Percentiles rank a stretch among this genome's conserved stretches.
Conservation (phyloP, 2,888 invertebrate species). For the Anticlea derivata region DNA sequence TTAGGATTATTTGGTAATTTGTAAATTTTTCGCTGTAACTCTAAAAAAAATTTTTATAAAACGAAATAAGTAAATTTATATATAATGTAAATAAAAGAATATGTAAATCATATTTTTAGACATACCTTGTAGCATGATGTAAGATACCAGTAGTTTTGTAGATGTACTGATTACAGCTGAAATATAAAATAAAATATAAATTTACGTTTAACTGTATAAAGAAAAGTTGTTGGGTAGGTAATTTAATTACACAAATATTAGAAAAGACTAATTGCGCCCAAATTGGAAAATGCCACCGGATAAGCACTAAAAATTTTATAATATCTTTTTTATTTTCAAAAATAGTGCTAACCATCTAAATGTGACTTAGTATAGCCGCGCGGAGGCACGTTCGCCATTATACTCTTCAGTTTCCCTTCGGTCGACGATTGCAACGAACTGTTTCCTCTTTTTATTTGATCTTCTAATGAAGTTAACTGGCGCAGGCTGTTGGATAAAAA, state of each 20-base stretch:
- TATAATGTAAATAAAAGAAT: neutral
- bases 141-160: slow-evolving; percentile 56
- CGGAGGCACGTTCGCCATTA: slow-evolving; percentile 54
- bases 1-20: no score
- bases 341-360: slow-evolving; percentile 49
- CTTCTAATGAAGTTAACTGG: slow-evolving; percentile 55
- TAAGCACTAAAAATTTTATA: no score
- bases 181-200: slow-evolving; percentile 30
- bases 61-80: no score
- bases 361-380: slow-evolving; percentile 44
- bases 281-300: no score
- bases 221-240: no score
- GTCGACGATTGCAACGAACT: slow-evolving; percentile 43
- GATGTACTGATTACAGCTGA: slow-evolving; percentile 59
- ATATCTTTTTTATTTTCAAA: no score
- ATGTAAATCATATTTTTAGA: neutral
- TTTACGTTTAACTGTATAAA: no score
- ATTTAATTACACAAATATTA: neutral
- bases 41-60: no score
- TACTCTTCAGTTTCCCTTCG: slow-evolving; percentile 45
- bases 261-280: no score
- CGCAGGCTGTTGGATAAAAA: slow-evolving; percentile 50
- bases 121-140: slow-evolving; percentile 61
- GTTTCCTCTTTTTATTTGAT: slow-evolving; percentile 53
- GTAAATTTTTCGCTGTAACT: no score